Percentiles rank a stretch among this genome's conserved stretches.
Evolutionary conservation across 1,140 invertebrate genomes (phyloP).

Genomic region (Halesus radiatus): DNA sequence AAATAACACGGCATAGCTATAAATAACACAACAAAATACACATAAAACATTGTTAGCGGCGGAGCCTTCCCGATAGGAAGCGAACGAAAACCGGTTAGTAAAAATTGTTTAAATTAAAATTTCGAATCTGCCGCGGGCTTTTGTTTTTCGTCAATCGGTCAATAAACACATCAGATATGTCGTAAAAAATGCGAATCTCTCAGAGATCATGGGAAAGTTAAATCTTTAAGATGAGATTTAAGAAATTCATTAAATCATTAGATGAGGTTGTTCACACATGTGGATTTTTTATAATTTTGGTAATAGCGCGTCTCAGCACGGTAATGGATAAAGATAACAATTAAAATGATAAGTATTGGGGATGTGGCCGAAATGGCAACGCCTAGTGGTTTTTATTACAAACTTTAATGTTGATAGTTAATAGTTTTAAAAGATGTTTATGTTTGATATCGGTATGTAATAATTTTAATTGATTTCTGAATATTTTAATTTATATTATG

Average conservation of each 20-base stretch:
- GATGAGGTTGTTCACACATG: constrained; percentile 16
- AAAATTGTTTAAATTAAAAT: constrained; percentile 36
- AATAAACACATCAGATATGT: constrained; percentile 54
- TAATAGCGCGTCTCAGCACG: constrained; percentile 12
- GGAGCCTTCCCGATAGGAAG: constrained; percentile 12
- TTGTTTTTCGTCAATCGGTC: constrained; percentile 48
- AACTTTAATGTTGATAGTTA: neutral
- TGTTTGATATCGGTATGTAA: constrained; percentile 13
- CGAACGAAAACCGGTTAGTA: neutral
- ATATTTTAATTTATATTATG: neutral
- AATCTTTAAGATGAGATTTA: constrained; percentile 20
- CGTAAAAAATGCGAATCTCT: constrained; percentile 48
- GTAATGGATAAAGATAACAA: constrained; percentile 15
- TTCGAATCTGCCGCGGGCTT: neutral
- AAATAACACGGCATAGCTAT: constrained; percentile 16
- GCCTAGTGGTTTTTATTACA: neutral
- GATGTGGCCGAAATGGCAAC: neutral
- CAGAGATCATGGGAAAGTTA: constrained; percentile 39
- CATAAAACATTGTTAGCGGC: constrained; percentile 33
- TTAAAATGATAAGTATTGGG: constrained; percentile 9
- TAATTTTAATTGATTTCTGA: constrained; percentile 20
- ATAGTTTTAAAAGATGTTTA: neutral
- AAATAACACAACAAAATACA: constrained; percentile 31
- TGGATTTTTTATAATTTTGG: neutral
- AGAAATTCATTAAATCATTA: constrained; percentile 22